A percentile compares a stretch with the other conserved stretches of the same genome.
These are phyloP conservation scores for Alligator mississippiensis DNA, from an alignment of 2,113 vertebrate genomes.

Conservation along the genomic window DNA sequence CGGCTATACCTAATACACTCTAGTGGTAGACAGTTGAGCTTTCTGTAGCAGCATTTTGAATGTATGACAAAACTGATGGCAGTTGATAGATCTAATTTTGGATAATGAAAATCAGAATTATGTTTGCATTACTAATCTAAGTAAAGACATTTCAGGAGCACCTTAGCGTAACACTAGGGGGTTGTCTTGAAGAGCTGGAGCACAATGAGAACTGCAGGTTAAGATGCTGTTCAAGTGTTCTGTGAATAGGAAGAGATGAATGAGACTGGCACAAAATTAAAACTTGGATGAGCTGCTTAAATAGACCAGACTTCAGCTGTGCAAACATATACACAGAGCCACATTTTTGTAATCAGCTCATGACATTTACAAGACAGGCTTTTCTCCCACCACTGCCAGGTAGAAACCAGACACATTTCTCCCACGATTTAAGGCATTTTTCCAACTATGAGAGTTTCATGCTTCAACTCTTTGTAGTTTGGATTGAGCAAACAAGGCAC, in stretches of 20 bases:
- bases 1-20: background rate
- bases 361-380: background rate
- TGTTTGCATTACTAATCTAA: conserved; percentile 30
- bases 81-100: background rate
- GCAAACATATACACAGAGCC: background rate
- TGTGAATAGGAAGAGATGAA: background rate
- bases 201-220: background rate
- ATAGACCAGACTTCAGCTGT: background rate
- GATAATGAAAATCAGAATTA: background rate
- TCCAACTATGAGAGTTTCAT: background rate
- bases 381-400: background rate
- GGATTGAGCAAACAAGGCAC: background rate
- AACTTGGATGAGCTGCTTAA: background rate
- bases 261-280: background rate
- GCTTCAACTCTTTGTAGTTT: background rate
- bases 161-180: background rate
- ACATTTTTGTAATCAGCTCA: background rate
- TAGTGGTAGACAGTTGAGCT: background rate
- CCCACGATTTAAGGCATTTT: background rate
- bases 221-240: background rate
- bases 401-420: background rate
- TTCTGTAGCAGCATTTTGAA: background rate
- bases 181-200: background rate
- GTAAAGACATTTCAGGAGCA: conserved; percentile 16
- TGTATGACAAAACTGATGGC: background rate